Percentiles rank a stretch among this genome's conserved stretches.
phyloP scores from a whole-genome alignment of 2,113 vertebrate genomes.

The Perca schrenkii region DNA sequence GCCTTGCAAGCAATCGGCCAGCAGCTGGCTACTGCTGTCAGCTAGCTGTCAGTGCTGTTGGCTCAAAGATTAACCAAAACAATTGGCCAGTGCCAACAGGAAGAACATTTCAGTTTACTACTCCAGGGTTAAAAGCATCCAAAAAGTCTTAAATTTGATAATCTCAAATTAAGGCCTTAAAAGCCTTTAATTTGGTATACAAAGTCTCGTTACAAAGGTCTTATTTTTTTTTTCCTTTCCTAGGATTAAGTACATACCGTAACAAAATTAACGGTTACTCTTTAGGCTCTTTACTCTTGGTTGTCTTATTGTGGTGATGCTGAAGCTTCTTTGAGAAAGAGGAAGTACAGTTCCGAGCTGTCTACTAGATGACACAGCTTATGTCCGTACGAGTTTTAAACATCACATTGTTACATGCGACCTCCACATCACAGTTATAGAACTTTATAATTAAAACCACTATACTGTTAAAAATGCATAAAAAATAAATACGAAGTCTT shows the following conservation, averaged over 20 bases:
- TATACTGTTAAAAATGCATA: background rate
- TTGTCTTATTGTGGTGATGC: background rate
- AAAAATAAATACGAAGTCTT: background rate
- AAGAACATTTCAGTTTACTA: slow-evolving; percentile 21
- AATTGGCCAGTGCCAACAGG: slow-evolving; percentile 25
- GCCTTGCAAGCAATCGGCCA: slow-evolving; percentile 35
- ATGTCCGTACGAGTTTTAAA: background rate
- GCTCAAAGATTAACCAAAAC: slow-evolving; percentile 42
- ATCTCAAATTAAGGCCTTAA: too few species aligned
- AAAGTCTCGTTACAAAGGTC: too few species aligned
- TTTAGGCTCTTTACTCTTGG: background rate
- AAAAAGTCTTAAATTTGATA: too few species aligned
- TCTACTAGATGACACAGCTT: background rate
- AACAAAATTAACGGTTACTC: too few species aligned
- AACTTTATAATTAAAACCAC: background rate
- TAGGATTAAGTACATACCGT: too few species aligned
- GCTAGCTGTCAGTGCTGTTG: slow-evolving; percentile 23
- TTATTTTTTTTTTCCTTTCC: too few species aligned
- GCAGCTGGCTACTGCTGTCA: slow-evolving; percentile 37
- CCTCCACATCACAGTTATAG: background rate
- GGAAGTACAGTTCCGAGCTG: background rate
- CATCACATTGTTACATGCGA: background rate
- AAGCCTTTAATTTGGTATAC: too few species aligned
- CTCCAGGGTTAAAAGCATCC: too few species aligned
- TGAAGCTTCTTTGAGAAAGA: background rate